Evolutionary conservation across 2,113 vertebrate genomes (phyloP).

Genomic region (Picathartes gymnocephalus): DNA sequence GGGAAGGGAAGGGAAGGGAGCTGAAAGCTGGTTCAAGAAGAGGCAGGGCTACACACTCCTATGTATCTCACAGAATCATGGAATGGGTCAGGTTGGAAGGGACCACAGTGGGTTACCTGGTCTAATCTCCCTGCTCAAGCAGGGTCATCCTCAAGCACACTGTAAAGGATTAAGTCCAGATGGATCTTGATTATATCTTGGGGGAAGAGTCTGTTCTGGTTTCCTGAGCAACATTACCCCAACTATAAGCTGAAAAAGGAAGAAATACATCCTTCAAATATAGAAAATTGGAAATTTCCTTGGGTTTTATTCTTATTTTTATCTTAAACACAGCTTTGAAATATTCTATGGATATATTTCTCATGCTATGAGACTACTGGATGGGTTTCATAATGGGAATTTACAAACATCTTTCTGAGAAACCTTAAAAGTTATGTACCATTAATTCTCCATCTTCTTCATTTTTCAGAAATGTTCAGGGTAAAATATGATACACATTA

Average conservation of each 20-base stretch:
- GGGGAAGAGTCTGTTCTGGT: not conserved
- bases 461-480: not conserved
- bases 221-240: not conserved
- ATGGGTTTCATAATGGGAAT: constrained; percentile 34
- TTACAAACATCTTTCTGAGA: constrained; percentile 43
- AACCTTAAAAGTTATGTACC: constrained; percentile 26
- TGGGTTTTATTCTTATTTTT: not conserved
- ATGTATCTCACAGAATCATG: not conserved
- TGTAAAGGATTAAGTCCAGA: not conserved
- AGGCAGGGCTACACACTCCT: not conserved
- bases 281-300: not conserved
- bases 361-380: constrained; percentile 38
- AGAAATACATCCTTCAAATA: not conserved
- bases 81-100: not conserved
- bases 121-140: not conserved
- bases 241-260: not conserved
- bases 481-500: not conserved
- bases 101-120: no score
- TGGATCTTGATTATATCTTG: not conserved
- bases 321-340: constrained; percentile 16
- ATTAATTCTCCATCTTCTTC: not conserved
- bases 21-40: not conserved
- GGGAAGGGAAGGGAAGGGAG: no score
- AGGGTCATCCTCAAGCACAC: not conserved
- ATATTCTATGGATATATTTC: constrained; percentile 25